Evolutionary conservation across 2,797 vertebrate species (phyloP).

Genomic region (Dallia pectoralis): DNA sequence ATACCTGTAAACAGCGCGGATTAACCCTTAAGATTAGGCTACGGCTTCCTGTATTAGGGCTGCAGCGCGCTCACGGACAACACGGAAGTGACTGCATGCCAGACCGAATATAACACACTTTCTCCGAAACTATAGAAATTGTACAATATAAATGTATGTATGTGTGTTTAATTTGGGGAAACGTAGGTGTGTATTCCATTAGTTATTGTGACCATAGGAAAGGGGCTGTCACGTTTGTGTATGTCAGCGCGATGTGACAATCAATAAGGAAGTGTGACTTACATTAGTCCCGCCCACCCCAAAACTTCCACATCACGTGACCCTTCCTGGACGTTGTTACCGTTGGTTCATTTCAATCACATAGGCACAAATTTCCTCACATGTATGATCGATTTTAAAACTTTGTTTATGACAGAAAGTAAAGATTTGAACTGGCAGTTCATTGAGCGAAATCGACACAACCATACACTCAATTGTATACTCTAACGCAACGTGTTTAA

Average conservation of each 20-base stretch:
- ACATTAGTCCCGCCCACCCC: neutral
- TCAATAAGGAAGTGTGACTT: constrained; percentile 6
- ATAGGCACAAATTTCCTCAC: too few species aligned
- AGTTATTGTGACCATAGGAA: neutral
- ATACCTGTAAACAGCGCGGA: constrained; percentile 22
- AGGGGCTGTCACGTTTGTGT: neutral
- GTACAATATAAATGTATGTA: neutral
- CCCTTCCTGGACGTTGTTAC: neutral
- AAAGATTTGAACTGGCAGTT: too few species aligned
- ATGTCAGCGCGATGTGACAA: neutral
- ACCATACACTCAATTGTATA: too few species aligned
- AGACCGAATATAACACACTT: neutral
- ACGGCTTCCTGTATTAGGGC: constrained; percentile 23
- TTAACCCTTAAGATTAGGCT: constrained; percentile 19
- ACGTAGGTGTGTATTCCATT: neutral
- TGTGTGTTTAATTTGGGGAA: neutral
- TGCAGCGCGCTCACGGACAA: constrained; percentile 12
- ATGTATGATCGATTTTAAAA: too few species aligned
- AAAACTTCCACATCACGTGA: neutral
- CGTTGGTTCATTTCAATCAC: too few species aligned
- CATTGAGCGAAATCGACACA: too few species aligned
- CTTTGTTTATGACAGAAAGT: too few species aligned
- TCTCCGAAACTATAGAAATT: neutral
- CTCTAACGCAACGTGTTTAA: too few species aligned
- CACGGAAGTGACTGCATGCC: constrained; percentile 16